phyloP scores from a whole-genome alignment of 2,888 invertebrate species.

The Lottia scabra region DNA sequence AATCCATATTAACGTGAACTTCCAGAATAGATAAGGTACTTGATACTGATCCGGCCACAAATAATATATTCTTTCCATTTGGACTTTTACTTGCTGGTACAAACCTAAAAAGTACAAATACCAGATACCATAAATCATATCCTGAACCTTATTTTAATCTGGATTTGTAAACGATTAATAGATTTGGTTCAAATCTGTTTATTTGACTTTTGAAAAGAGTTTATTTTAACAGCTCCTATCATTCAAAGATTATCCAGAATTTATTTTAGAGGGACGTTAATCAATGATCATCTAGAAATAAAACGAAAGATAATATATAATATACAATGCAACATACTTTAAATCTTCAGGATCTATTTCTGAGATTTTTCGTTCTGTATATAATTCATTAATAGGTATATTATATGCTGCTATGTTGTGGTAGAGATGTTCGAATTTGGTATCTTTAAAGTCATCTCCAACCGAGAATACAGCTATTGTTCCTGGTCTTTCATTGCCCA shows the following conservation, averaged over 20 bases:
- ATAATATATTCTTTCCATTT: constrained; percentile 17
- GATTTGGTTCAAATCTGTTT: too few relatives aligned
- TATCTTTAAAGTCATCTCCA: constrained; percentile 27
- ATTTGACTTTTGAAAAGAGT: too few relatives aligned
- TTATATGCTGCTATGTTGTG: constrained; percentile 13
- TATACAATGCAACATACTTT: constrained; percentile 21
- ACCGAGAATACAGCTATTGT: constrained; percentile 46
- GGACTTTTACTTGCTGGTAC: constrained; percentile 20
- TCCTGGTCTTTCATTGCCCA: constrained; percentile 53
- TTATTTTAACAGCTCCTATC: too few relatives aligned
- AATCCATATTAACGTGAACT: not conserved
- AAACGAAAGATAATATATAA: too few relatives aligned
- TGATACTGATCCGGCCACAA: constrained; percentile 24
- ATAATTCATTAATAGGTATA: constrained; percentile 34
- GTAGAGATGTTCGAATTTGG: constrained; percentile 42
- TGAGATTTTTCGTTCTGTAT: constrained; percentile 28
- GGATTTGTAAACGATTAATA: too few relatives aligned
- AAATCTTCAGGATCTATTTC: constrained; percentile 49
- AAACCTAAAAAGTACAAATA: constrained; percentile 17
- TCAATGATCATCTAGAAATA: too few relatives aligned
- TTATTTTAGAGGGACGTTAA: too few relatives aligned
- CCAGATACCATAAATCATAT: too few relatives aligned
- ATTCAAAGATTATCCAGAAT: too few relatives aligned
- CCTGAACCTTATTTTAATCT: too few relatives aligned
- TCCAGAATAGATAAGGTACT: constrained; percentile 25